Conservation (phyloP, 2,888 invertebrate genomes). For the Calliopum simillimum region DNA sequence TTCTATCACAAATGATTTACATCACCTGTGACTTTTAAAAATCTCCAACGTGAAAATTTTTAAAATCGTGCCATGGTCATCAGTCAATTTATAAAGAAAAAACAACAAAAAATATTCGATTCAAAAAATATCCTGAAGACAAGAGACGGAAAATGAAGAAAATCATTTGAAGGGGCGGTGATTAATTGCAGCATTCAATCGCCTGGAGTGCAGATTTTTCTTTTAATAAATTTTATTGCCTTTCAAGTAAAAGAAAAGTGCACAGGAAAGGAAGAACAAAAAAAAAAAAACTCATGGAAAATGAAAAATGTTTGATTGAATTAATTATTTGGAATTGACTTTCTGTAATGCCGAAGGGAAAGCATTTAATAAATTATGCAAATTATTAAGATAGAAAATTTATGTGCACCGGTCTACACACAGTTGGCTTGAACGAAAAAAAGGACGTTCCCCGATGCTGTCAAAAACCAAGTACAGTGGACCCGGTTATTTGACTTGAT, state of each 20-base stretch:
- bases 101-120: too few species aligned
- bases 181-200: background rate
- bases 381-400: background rate
- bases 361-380: background rate
- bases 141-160: background rate
- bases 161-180: background rate
- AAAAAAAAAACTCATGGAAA: background rate
- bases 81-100: slow-evolving; percentile 5
- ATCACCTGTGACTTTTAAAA: too few species aligned
- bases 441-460: too few species aligned
- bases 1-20: too few species aligned
- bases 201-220: background rate
- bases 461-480: too few species aligned
- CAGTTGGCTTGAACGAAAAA: too few species aligned
- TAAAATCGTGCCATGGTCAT: slow-evolving; percentile 15
- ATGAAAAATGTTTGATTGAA: background rate
- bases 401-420: too few species aligned
- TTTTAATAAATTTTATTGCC: slow-evolving; percentile 1
- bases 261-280: background rate
- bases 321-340: background rate
- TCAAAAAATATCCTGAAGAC: background rate
- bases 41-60: too few species aligned
- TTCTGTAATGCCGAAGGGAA: background rate
- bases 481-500: too few species aligned
- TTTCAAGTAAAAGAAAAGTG: background rate